A percentile compares a stretch with the other conserved stretches of the same genome.
Conservation (phyloP, 2,113 vertebrate species). For the Bambusicola thoracicus region DNA sequence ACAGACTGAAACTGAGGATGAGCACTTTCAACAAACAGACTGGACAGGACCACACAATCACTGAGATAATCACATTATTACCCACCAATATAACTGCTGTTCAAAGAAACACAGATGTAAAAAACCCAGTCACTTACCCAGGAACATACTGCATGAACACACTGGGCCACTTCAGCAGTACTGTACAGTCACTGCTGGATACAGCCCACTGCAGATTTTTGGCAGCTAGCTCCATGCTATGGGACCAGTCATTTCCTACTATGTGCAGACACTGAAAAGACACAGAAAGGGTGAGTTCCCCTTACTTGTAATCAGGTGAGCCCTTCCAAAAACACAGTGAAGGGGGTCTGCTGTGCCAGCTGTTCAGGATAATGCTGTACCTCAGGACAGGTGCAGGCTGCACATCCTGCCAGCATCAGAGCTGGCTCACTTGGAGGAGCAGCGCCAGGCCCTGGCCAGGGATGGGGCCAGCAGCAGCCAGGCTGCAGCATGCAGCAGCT, state of each 20-base stretch:
- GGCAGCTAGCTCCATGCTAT: neutral
- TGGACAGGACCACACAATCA: neutral
- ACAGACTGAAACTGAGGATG: neutral
- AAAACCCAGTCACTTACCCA: neutral
- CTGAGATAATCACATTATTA: neutral
- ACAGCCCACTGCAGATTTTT: neutral
- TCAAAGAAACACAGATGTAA: neutral
- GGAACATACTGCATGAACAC: neutral
- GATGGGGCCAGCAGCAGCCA: neutral
- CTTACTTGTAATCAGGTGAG: neutral
- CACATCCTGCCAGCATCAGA: neutral
- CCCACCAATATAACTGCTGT: neutral
- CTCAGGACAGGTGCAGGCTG: neutral
- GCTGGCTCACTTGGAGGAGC: neutral
- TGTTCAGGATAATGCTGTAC: neutral
- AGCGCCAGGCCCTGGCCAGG: neutral
- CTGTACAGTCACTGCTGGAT: neutral
- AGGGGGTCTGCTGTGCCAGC: neutral
- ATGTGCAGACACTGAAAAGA: neutral
- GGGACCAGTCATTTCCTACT: neutral
- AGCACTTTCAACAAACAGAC: neutral
- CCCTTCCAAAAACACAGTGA: neutral
- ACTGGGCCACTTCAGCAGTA: neutral
- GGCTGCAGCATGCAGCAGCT: conserved; percentile 3
- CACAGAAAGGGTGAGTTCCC: neutral